Percentiles rank a stretch among this genome's conserved stretches.
Evolutionary conservation across 2,888 invertebrate species (phyloP).

Genomic region (Linnaemya tessellans): DNA sequence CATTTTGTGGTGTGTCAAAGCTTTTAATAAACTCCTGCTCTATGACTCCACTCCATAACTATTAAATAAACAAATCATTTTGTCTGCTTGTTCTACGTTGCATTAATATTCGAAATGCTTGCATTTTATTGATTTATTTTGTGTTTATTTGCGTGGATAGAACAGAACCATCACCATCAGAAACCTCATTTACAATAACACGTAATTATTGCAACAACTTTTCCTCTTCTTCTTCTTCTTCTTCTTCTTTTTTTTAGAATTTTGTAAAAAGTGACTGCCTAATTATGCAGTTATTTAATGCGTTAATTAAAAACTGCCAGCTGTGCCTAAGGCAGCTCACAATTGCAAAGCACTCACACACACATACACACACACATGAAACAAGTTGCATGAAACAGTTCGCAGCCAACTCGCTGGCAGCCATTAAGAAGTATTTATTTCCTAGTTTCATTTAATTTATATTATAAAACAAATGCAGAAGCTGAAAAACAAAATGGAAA

Average conservation of each 20-base stretch:
- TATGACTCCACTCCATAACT: background rate
- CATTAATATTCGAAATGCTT: slow-evolving; percentile 37
- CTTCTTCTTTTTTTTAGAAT: slow-evolving; percentile 11
- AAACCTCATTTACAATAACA: slow-evolving; percentile 9
- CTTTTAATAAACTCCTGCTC: background rate
- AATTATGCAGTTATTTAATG: slow-evolving; percentile 73
- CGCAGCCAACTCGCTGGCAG: slow-evolving; percentile 14
- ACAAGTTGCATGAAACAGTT: slow-evolving; percentile 22
- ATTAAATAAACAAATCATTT: background rate
- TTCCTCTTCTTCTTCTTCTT: background rate
- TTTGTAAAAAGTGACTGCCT: slow-evolving; percentile 58
- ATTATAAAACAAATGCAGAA: slow-evolving; percentile 15
- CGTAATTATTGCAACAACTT: slow-evolving; percentile 22
- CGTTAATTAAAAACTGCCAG: slow-evolving; percentile 74
- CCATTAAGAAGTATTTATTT: slow-evolving; percentile 25
- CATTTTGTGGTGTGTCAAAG: background rate
- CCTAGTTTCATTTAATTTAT: slow-evolving; percentile 42
- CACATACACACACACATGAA: slow-evolving; percentile 14
- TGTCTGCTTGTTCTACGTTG: slow-evolving; percentile 7
- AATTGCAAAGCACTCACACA: background rate
- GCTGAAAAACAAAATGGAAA: background rate
- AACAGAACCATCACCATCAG: slow-evolving; percentile 9
- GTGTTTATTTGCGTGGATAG: background rate
- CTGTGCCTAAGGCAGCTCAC: slow-evolving; percentile 54
- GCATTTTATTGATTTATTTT: slow-evolving; percentile 39